These are phyloP conservation scores for Nomada lathburiana DNA, from an alignment of 2,888 invertebrate species.

Conservation along the genomic window DNA sequence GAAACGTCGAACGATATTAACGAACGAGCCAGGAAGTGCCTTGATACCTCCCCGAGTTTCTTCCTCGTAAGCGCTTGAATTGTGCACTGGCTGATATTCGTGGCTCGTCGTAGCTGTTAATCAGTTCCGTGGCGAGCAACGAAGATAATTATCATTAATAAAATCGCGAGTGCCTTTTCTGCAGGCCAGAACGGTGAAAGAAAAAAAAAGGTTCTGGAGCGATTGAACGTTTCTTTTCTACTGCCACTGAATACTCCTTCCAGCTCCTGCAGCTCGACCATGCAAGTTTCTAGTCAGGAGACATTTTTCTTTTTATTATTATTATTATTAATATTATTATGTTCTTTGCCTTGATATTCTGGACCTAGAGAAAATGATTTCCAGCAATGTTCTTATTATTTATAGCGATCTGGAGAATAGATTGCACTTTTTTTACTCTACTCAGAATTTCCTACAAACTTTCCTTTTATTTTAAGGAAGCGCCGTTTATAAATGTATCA, in stretches of 20 bases:
- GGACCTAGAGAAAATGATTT: constrained; percentile 25
- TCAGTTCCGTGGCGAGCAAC: constrained; percentile 14
- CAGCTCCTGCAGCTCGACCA: constrained; percentile 81
- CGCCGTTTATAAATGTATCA: background rate
- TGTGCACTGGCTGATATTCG: constrained; percentile 29
- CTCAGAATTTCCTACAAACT: background rate
- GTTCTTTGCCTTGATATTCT: constrained; percentile 60
- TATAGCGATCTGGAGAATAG: background rate
- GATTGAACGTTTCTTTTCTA: constrained; percentile 60
- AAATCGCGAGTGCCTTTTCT: constrained; percentile 61
- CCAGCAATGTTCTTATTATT: constrained; percentile 15
- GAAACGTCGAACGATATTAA: constrained; percentile 35
- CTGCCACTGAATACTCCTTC: constrained; percentile 81
- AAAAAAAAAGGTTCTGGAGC: constrained; percentile 28
- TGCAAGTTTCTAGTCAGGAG: constrained; percentile 83
- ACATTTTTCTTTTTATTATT: constrained; percentile 69
- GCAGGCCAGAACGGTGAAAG: constrained; percentile 28
- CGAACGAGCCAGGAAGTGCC: constrained; percentile 51
- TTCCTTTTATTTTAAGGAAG: background rate
- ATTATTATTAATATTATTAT: constrained; percentile 31
- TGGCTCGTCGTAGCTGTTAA: constrained; percentile 5
- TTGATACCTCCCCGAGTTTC: constrained; percentile 35
- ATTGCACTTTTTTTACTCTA: background rate
- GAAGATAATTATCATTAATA: constrained; percentile 39
- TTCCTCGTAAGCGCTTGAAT: constrained; percentile 25